Conservation (phyloP, 2,113 vertebrate genomes). For the Polypterus bichir region DNA sequence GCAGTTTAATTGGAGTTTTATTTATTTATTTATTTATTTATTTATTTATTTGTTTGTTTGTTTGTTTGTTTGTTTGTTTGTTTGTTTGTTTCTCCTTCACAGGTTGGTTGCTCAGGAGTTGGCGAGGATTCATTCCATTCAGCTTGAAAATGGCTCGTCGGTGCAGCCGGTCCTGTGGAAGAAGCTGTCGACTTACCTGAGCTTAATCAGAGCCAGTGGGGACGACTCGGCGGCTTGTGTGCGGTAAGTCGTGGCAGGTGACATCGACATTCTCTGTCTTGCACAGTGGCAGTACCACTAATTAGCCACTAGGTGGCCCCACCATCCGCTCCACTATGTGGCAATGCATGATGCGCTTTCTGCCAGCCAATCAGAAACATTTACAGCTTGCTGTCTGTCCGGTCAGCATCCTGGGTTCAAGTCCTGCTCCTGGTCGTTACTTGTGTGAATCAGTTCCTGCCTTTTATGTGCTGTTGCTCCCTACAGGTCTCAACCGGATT, state of each 20-base stretch:
- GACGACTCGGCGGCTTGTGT: constrained; percentile 2
- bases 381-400: too few relatives aligned
- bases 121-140: constrained; percentile 51
- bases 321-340: not conserved
- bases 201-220: constrained; percentile 26
- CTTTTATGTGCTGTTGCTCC: too few relatives aligned
- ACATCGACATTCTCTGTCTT: not conserved
- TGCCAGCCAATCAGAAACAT: too few relatives aligned
- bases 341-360: too few relatives aligned
- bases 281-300: not conserved
- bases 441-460: too few relatives aligned
- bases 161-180: constrained; percentile 42
- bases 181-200: constrained; percentile 41
- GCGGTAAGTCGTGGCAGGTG: constrained; percentile 2
- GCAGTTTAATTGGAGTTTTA: too few relatives aligned
- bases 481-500: too few relatives aligned
- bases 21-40: too few relatives aligned
- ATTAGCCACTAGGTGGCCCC: not conserved
- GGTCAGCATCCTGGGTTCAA: too few relatives aligned
- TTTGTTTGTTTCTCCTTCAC: not conserved
- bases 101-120: constrained; percentile 51
- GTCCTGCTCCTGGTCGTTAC: too few relatives aligned
- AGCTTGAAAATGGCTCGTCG: constrained; percentile 17
- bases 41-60: too few relatives aligned
- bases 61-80: too few relatives aligned